Percentiles rank a stretch among this genome's conserved stretches.
Evolutionary conservation across 2,113 vertebrate species (phyloP).

Genomic region (Campylomormyrus numenius): DNA sequence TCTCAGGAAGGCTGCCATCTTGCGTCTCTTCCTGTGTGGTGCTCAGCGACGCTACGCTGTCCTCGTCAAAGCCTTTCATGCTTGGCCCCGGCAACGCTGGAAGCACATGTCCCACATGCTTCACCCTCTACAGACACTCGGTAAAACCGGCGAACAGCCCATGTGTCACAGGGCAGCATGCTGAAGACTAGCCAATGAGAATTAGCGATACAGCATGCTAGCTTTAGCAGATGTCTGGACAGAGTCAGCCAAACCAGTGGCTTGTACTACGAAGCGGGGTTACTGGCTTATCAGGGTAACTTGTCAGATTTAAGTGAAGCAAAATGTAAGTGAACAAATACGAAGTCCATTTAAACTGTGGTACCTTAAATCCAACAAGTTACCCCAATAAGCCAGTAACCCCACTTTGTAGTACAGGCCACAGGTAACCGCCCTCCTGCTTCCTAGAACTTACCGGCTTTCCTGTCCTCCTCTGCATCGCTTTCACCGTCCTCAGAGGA

Average conservation of each 20-base stretch:
- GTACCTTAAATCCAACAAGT: no score
- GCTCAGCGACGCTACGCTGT: slow-evolving; percentile 86
- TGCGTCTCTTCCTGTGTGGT: slow-evolving; percentile 80
- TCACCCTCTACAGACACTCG: slow-evolving; percentile 1
- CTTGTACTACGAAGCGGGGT: background rate
- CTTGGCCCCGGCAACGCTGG: slow-evolving; percentile 66
- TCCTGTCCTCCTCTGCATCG: slow-evolving; percentile 64
- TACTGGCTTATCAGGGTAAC: no score
- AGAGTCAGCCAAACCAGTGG: background rate
- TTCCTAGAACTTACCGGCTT: slow-evolving; percentile 51
- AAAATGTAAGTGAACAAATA: no score
- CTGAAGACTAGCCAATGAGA: background rate
- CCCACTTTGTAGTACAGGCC: no score
- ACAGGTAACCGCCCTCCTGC: no score
- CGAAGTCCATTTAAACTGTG: no score
- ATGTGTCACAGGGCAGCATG: background rate
- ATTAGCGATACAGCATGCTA: background rate
- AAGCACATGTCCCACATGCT: background rate
- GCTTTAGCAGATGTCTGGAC: background rate
- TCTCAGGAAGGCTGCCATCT: slow-evolving; percentile 79
- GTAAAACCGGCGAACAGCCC: background rate
- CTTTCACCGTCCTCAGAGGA: slow-evolving; percentile 87
- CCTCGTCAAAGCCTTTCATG: slow-evolving; percentile 88
- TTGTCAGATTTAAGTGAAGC: no score
- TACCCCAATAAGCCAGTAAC: no score